These are phyloP conservation scores for Pheosia gnoma DNA, from an alignment of 2,888 invertebrate species.

Conservation along the genomic window DNA sequence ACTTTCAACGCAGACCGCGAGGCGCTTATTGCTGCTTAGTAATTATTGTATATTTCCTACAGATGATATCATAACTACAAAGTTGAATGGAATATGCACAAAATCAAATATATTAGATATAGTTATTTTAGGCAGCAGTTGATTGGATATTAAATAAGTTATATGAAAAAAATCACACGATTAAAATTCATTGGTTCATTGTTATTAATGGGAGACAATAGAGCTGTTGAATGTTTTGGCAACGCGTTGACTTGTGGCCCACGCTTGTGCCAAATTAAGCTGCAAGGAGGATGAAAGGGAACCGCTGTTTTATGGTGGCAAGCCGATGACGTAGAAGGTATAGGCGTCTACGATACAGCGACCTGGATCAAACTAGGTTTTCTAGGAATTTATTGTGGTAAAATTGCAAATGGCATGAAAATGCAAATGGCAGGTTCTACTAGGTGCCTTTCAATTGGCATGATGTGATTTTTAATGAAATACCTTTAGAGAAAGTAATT, in stretches of 20 bases:
- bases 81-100: too few species aligned
- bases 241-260: slow-evolving; percentile 24
- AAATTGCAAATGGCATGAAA: background rate
- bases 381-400: slow-evolving; percentile 2
- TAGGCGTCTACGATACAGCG: slow-evolving; percentile 4
- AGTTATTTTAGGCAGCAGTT: background rate
- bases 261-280: slow-evolving; percentile 30
- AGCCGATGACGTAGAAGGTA: slow-evolving; percentile 4
- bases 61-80: background rate
- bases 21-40: slow-evolving; percentile 48
- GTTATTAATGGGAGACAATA: slow-evolving; percentile 35
- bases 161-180: slow-evolving; percentile 21
- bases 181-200: slow-evolving; percentile 41
- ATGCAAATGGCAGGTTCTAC: background rate
- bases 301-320: slow-evolving; percentile 17
- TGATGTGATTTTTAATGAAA: slow-evolving; percentile 1
- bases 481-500: background rate
- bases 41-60: slow-evolving; percentile 6
- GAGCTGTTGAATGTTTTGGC: slow-evolving; percentile 35
- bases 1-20: slow-evolving; percentile 51
- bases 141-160: background rate
- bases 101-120: background rate
- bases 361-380: background rate
- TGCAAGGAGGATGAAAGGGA: slow-evolving; percentile 23
- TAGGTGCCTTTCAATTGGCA: background rate